phyloP scores from a whole-genome alignment of 1,140 invertebrate genomes.

The Scaptomyza montana region DNA sequence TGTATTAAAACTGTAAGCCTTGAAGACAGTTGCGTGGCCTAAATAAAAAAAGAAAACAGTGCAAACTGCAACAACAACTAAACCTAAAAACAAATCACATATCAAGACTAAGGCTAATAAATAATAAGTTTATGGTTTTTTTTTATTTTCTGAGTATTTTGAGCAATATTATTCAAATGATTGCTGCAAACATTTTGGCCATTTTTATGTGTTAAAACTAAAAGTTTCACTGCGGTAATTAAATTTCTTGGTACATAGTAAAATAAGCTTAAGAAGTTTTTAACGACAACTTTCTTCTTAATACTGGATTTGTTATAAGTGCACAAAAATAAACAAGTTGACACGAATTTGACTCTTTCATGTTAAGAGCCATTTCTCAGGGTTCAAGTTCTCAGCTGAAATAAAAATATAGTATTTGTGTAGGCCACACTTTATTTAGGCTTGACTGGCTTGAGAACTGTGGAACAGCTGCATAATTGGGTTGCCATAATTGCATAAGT shows the following conservation, averaged over 20 bases:
- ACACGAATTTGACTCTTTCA: conserved; percentile 32
- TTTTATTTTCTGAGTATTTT: not conserved
- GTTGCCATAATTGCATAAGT: conserved; percentile 47
- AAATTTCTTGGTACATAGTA: conserved; percentile 45
- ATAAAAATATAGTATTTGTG: conserved; percentile 13
- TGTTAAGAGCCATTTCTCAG: conserved; percentile 37
- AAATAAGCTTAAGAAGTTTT: conserved; percentile 44
- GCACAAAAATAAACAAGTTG: conserved; percentile 12
- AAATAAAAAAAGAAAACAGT: conserved; percentile 59
- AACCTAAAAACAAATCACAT: conserved; percentile 29
- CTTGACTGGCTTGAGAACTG: conserved; percentile 24
- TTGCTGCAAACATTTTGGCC: conserved; percentile 22
- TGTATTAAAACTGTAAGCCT: conserved; percentile 62
- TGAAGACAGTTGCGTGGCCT: conserved; percentile 63
- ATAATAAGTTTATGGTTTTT: conserved; percentile 32
- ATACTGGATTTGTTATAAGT: conserved; percentile 19
- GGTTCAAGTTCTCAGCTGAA: conserved; percentile 24
- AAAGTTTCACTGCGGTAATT: conserved; percentile 65
- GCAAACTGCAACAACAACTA: conserved; percentile 17
- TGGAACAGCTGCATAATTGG: conserved; percentile 36
- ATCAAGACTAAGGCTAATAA: conserved; percentile 38
- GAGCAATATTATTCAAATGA: conserved; percentile 39
- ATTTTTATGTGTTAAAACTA: conserved; percentile 14
- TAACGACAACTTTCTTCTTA: conserved; percentile 57
- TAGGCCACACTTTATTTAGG: conserved; percentile 2